Evolutionary conservation across 2,797 vertebrate species (phyloP).

Genomic region (Valencia hispanica): DNA sequence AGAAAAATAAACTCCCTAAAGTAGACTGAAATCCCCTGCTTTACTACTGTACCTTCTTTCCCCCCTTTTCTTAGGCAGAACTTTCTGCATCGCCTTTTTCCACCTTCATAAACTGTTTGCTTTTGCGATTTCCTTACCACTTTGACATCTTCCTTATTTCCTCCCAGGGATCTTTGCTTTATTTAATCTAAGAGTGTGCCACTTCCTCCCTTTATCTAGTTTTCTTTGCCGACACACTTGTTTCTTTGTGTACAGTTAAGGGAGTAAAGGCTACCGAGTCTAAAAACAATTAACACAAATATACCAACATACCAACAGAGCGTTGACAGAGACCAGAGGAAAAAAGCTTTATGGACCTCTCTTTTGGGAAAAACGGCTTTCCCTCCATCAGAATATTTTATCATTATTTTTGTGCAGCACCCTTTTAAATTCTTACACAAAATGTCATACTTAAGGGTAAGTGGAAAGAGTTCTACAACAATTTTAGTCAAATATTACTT

Average conservation of each 20-base stretch:
- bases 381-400: neutral
- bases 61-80: slow-evolving; percentile 3
- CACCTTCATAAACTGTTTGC: slow-evolving; percentile 24
- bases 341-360: neutral
- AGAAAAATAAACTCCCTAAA: slow-evolving; percentile 56
- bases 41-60: slow-evolving; percentile 14
- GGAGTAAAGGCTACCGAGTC: neutral
- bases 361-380: too few relatives aligned
- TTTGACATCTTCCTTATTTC: slow-evolving; percentile 18
- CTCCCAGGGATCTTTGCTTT: neutral
- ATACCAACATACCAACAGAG: too few relatives aligned
- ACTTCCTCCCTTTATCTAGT: neutral
- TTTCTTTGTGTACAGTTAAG: neutral
- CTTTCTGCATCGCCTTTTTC: slow-evolving; percentile 11
- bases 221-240: neutral
- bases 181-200: neutral
- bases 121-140: slow-evolving; percentile 9
- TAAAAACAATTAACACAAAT: neutral
- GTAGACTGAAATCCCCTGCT: slow-evolving; percentile 35
- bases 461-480: neutral
- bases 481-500: neutral
- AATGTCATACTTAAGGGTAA: neutral
- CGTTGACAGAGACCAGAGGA: neutral
- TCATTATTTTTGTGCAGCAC: neutral
- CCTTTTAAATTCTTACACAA: neutral